phyloP scores from a whole-genome alignment of 2,888 invertebrate species.

The Caenorhabditis sp. region DNA sequence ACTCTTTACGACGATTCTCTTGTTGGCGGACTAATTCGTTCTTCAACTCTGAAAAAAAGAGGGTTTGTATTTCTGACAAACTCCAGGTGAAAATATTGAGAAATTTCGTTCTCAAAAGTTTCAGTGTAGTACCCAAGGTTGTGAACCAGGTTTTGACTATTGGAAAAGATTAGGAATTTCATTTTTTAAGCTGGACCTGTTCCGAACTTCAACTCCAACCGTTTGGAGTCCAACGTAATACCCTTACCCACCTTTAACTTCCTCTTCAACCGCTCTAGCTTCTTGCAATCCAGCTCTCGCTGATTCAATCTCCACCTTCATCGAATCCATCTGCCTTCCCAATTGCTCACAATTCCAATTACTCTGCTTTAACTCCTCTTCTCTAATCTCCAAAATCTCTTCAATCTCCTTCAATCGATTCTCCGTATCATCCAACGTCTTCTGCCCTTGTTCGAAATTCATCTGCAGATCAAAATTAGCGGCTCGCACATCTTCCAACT shows the following conservation, averaged over 20 bases:
- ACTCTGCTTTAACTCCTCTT: slow-evolving; percentile 25
- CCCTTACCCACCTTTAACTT: neutral
- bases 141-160: too few species aligned
- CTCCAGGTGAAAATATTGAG: too few species aligned
- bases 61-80: too few species aligned
- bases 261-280: slow-evolving; percentile 16
- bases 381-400: slow-evolving; percentile 15
- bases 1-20: slow-evolving; percentile 16
- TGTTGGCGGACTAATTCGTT: slow-evolving; percentile 14
- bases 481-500: slow-evolving; percentile 38
- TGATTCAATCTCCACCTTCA: slow-evolving; percentile 24
- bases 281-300: slow-evolving; percentile 17
- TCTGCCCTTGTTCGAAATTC: slow-evolving; percentile 26
- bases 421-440: slow-evolving; percentile 25
- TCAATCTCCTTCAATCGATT: slow-evolving; percentile 13
- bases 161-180: too few species aligned
- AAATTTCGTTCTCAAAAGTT: too few species aligned
- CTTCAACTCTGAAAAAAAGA: slow-evolving; percentile 11
- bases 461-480: slow-evolving; percentile 52
- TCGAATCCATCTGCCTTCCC: slow-evolving; percentile 23
- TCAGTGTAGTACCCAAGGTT: too few species aligned
- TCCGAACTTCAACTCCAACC: too few species aligned
- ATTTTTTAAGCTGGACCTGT: too few species aligned
- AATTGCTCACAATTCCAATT: slow-evolving; percentile 24
- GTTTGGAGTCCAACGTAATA: too few species aligned